Conservation (phyloP, 2,113 vertebrate species). For the Artemisiospiza belli region DNA sequence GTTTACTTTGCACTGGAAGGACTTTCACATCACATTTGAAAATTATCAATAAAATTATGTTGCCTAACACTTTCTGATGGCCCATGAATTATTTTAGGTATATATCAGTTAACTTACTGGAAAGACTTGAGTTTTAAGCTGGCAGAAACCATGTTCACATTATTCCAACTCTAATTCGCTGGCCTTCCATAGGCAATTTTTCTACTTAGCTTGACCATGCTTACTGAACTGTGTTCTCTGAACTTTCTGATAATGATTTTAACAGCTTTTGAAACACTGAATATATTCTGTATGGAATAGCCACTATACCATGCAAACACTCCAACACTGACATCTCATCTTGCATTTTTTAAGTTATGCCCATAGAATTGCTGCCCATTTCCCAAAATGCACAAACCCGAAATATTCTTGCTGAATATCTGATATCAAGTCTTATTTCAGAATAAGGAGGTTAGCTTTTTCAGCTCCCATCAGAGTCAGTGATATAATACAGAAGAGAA, state of each 20-base stretch:
- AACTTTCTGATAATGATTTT: neutral
- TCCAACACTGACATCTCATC: rapidly evolving
- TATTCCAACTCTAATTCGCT: neutral
- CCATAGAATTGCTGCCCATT: neutral
- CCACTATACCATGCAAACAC: rapidly evolving
- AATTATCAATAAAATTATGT: neutral
- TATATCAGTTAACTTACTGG: neutral
- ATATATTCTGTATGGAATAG: neutral
- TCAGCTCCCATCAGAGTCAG: neutral
- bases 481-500: neutral
- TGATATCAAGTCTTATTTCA: neutral
- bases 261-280: neutral
- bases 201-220: neutral
- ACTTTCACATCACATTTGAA: neutral
- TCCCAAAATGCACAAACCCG: neutral
- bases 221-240: neutral
- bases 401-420: neutral
- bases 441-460: neutral
- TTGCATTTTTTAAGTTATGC: neutral
- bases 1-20: neutral
- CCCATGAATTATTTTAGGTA: neutral
- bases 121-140: neutral
- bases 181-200: neutral
- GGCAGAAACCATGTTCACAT: neutral
- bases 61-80: neutral